Percentiles rank a stretch among this genome's conserved stretches.
These are phyloP conservation scores for Linnaemya vulpina DNA, from an alignment of 2,888 invertebrate genomes.

Conservation along the genomic window DNA sequence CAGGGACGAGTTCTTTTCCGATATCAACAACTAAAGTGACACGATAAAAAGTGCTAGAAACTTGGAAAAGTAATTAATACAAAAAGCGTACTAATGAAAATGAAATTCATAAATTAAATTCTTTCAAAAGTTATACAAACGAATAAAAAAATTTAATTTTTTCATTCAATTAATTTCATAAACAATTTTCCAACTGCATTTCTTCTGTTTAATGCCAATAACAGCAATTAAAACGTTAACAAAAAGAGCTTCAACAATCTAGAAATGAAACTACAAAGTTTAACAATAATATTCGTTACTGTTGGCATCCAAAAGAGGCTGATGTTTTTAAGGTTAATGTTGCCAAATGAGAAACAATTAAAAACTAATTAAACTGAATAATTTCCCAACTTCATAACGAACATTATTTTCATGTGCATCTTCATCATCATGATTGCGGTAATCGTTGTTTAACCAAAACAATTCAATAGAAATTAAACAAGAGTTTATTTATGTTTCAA, in stretches of 20 bases:
- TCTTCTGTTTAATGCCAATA: conserved; percentile 26
- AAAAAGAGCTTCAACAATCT: neutral
- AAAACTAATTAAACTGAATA: conserved; percentile 60
- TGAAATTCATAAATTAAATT: neutral
- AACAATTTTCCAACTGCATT: neutral
- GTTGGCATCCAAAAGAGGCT: conserved; percentile 26
- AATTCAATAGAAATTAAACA: conserved; percentile 54
- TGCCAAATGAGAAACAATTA: conserved; percentile 60
- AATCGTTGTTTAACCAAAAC: conserved; percentile 55
- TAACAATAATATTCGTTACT: conserved; percentile 16
- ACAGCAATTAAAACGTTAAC: conserved; percentile 33
- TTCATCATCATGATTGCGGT: conserved; percentile 53
- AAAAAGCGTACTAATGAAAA: conserved; percentile 20
- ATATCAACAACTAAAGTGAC: conserved; percentile 11
- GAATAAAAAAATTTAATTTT: neutral
- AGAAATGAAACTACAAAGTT: neutral
- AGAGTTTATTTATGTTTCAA: conserved; percentile 52
- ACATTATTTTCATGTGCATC: conserved; percentile 56
- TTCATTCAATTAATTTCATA: neutral
- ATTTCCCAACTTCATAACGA: conserved; percentile 19
- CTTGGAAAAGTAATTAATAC: conserved; percentile 2
- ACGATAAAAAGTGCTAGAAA: conserved; percentile 35
- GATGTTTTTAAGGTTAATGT: conserved; percentile 49
- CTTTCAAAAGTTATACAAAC: too few species aligned
- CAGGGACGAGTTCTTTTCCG: neutral